phyloP scores from a whole-genome alignment of 2,113 vertebrate species.

The Bos taurus region ARS-UCD2.0 NC_037331.1:114515001-114515500 shows the following conservation, averaged over 20 bases:
- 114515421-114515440: background rate
- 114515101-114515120: too few relatives aligned
- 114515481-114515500: background rate
- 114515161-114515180: too few relatives aligned
- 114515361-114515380: background rate
- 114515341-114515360: background rate
- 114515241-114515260: background rate
- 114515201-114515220: background rate
- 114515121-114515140: too few relatives aligned
- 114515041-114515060: too few relatives aligned
- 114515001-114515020: too few relatives aligned
- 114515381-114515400: background rate
- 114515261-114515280: background rate
- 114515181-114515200: background rate
- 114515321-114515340: background rate
- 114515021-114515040: too few relatives aligned
- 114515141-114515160: fast-evolving
- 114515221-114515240: background rate
- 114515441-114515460: background rate
- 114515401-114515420: background rate
- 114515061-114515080: fast-evolving
- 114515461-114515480: background rate
- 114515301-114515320: background rate
- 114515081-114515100: fast-evolving
- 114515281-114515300: background rate